Conservation (phyloP, 2,113 vertebrate species). For the Salminus brasiliensis region DNA sequence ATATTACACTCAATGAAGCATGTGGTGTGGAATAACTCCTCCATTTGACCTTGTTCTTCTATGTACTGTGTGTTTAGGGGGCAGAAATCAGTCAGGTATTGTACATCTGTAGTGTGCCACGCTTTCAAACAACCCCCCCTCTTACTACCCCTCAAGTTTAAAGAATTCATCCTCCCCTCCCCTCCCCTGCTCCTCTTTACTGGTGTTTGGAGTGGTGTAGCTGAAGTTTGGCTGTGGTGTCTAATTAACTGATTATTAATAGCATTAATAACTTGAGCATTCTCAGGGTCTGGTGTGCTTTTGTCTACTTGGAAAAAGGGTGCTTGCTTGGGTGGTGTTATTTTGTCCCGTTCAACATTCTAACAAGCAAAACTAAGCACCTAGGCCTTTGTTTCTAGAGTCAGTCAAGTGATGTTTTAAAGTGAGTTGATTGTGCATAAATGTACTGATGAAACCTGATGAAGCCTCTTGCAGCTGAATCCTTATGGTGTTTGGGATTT, state of each 20-base stretch:
- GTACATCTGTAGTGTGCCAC: slow-evolving; percentile 79
- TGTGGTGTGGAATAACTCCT: slow-evolving; percentile 61
- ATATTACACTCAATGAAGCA: slow-evolving; percentile 47
- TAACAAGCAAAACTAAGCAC: not conserved
- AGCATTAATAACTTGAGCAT: slow-evolving; percentile 30
- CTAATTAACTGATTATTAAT: slow-evolving; percentile 61
- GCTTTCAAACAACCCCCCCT: slow-evolving; percentile 28
- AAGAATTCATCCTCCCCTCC: slow-evolving; percentile 23
- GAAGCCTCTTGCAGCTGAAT: not conserved
- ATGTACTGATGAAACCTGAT: not conserved
- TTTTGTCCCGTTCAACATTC: not conserved
- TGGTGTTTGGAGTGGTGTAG: slow-evolving; percentile 66
- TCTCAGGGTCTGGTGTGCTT: slow-evolving; percentile 53
- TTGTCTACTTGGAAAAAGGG: slow-evolving; percentile 53
- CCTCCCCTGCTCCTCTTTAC: slow-evolving; percentile 52
- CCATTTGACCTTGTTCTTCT: slow-evolving; percentile 79
- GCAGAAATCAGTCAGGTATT: slow-evolving; percentile 88
- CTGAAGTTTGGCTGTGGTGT: slow-evolving; percentile 71
- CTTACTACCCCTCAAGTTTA: slow-evolving; percentile 48
- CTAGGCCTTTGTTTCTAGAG: not conserved
- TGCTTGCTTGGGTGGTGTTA: slow-evolving; percentile 25
- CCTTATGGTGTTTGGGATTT: not conserved
- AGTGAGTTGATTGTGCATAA: not conserved
- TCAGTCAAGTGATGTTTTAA: not conserved
- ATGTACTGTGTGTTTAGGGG: slow-evolving; percentile 85